Percentiles rank a stretch among this genome's conserved stretches.
Evolutionary conservation across 35 echinoderm and acorn worm species (phyloP).

Genomic region (Heliocidaris erythrogramma): DNA sequence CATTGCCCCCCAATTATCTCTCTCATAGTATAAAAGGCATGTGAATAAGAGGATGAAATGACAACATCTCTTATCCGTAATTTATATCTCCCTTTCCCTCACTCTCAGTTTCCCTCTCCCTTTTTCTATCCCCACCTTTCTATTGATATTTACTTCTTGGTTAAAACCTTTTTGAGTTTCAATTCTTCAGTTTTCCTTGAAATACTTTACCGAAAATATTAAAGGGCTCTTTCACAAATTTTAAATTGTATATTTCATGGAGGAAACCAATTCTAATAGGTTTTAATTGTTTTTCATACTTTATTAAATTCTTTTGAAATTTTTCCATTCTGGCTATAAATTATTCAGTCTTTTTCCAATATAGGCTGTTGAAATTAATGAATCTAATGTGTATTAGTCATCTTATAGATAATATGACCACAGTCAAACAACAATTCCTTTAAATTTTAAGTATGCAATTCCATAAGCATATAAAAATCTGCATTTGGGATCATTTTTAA

Average conservation of each 20-base stretch:
- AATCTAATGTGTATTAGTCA: background rate
- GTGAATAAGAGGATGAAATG: background rate
- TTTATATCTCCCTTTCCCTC: conserved; percentile 7
- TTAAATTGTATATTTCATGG: background rate
- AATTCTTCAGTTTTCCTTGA: background rate
- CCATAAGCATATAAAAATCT: too few relatives aligned
- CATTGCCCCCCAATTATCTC: conserved; percentile 1
- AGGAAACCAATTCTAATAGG: background rate
- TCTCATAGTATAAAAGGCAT: background rate
- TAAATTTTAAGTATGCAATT: too few relatives aligned
- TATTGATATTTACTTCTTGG: background rate
- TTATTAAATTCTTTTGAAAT: background rate
- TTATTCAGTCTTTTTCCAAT: background rate
- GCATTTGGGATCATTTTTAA: too few relatives aligned
- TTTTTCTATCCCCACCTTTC: background rate
- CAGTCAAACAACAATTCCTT: too few relatives aligned
- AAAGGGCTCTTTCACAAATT: background rate
- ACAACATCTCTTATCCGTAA: conserved; percentile 2
- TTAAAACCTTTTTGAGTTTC: background rate
- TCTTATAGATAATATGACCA: too few relatives aligned
- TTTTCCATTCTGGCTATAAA: background rate
- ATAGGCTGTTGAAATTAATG: background rate
- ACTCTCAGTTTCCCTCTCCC: background rate
- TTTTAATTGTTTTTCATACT: background rate
- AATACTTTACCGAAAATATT: background rate